Conservation (phyloP, 2,888 invertebrate genomes). For the Gerris lacustris region DNA sequence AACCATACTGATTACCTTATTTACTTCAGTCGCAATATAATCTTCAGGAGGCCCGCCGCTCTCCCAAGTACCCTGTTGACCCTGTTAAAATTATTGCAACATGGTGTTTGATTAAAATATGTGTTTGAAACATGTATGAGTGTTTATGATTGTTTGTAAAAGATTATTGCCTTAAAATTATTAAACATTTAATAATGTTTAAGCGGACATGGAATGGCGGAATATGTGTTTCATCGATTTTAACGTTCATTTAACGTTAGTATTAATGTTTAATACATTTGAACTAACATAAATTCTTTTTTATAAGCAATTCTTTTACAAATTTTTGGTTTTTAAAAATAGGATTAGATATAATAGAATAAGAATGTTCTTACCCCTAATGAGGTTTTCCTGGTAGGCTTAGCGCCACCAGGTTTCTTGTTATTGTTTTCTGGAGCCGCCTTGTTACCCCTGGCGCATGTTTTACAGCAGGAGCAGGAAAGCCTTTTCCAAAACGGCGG, state of each 20-base stretch:
- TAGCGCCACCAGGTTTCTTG: not conserved
- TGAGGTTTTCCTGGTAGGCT: not conserved
- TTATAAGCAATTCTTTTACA: no score
- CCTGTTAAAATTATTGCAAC: not conserved
- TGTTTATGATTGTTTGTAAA: no score
- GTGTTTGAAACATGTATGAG: no score
- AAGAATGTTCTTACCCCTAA: not conserved
- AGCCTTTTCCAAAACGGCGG: not conserved
- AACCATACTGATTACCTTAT: not conserved
- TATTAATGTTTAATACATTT: no score
- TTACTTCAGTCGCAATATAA: slow-evolving; percentile 6
- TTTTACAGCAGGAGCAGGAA: not conserved
- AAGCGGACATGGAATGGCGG: no score
- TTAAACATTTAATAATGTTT: no score
- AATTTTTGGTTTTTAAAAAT: no score
- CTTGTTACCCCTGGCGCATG: slow-evolving; percentile 5
- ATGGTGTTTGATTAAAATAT: no score
- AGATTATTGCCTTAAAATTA: no score
- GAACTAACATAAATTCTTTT: no score
- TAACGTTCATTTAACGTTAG: no score
- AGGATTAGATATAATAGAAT: not conserved
- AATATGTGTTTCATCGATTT: no score
- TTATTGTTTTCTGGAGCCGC: slow-evolving; percentile 7
- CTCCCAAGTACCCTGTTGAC: slow-evolving; percentile 1
- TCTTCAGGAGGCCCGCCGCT: slow-evolving; percentile 4